These are phyloP conservation scores for Heliconius hewitsoni DNA, from an alignment of 1,140 invertebrate species.

Conservation along the genomic window DNA sequence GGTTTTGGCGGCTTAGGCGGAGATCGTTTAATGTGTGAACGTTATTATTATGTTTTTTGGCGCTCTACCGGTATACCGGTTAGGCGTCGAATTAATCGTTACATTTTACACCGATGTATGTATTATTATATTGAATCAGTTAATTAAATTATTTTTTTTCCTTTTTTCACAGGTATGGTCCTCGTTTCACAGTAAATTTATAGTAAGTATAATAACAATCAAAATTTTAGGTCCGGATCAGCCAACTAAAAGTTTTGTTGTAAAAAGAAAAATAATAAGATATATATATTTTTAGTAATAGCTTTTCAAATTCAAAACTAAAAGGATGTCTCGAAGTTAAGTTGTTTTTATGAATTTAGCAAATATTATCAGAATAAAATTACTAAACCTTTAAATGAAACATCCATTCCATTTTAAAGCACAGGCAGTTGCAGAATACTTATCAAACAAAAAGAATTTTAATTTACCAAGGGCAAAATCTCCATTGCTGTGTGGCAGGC, in stretches of 20 bases:
- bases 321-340: no score
- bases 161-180: constrained; percentile 29
- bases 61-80: constrained; percentile 33
- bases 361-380: neutral
- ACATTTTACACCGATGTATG: constrained; percentile 20
- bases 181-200: neutral
- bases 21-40: constrained; percentile 71
- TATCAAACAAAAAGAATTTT: constrained; percentile 74
- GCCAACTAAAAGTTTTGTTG: neutral
- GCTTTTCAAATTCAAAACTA: no score
- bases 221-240: neutral
- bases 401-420: constrained; percentile 38
- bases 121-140: constrained; percentile 4
- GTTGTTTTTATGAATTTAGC: no score
- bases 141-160: constrained; percentile 16
- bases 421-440: constrained; percentile 57
- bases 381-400: constrained; percentile 31
- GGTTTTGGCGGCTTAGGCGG: constrained; percentile 70
- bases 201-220: constrained; percentile 16
- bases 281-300: no score
- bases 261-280: neutral
- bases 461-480: constrained; percentile 67
- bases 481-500: constrained; percentile 58
- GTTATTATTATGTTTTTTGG: constrained; percentile 70
- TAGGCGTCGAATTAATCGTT: constrained; percentile 29